These are phyloP conservation scores for Synanthedon formicaeformis DNA, from an alignment of 2,888 invertebrate species.

Conservation along the genomic window DNA sequence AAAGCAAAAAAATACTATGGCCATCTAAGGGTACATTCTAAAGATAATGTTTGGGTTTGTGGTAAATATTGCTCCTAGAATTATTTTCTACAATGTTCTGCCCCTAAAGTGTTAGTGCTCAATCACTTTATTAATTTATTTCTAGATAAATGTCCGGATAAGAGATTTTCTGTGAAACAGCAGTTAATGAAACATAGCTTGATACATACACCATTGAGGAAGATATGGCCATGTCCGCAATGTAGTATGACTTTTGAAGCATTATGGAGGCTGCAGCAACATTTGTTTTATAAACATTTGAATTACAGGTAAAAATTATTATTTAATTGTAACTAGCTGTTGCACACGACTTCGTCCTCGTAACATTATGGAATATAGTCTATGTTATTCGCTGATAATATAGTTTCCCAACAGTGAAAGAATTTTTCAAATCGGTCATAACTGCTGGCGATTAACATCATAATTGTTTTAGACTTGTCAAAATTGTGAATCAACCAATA, in stretches of 20 bases:
- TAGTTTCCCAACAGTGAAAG: too few relatives aligned
- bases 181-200: constrained; percentile 53
- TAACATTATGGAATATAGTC: too few relatives aligned
- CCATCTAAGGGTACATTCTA: constrained; percentile 56
- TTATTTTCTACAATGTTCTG: background rate
- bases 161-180: constrained; percentile 54
- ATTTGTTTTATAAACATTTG: constrained; percentile 51
- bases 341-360: too few relatives aligned
- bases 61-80: constrained; percentile 25
- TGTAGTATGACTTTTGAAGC: constrained; percentile 53
- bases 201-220: constrained; percentile 44
- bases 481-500: too few relatives aligned
- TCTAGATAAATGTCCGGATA: constrained; percentile 51
- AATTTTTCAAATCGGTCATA: too few relatives aligned
- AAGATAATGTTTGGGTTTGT: constrained; percentile 57
- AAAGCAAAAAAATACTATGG: constrained; percentile 63
- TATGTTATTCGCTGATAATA: too few relatives aligned
- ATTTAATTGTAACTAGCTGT: too few relatives aligned
- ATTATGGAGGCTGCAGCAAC: constrained; percentile 53
- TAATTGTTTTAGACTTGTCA: too few relatives aligned
- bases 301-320: constrained; percentile 33
- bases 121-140: background rate
- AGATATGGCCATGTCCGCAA: constrained; percentile 54
- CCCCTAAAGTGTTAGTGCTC: too few relatives aligned
- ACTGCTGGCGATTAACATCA: too few relatives aligned